Evolutionary conservation across 2,113 vertebrate species (phyloP), one percentile per base, ranked within the genome.

Genomic region (Poecilia latipinna): DNA sequence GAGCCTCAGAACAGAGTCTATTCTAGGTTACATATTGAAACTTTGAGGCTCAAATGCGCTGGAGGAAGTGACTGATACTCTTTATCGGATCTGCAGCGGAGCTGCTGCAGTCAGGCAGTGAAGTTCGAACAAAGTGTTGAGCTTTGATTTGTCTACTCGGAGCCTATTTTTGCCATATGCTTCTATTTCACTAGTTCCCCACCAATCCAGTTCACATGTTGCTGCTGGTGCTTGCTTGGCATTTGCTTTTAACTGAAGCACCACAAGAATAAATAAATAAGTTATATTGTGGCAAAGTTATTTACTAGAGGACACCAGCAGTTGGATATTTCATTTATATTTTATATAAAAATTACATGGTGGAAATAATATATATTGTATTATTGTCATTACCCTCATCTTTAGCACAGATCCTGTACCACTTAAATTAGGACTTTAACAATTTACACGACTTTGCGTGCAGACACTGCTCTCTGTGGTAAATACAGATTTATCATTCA

Each of bases 21-120:
- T 24, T 73, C 69, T 85, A 88, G 54, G 66, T 67, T 26, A 78
- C 82, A 72, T 69, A 73, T 64, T 67, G 29, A 78, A 86, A 62
- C 72, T 63, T 8, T n/a, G 76, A 77, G 86, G 78, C 82, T 28
- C 85, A 88, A 89, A 86, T 75, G 89, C 86, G 82, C 91, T 88
- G 87, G 82, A 90, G 86, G 65, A 51, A 3, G 60, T 35, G 70
- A 71, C 0, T 13, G 54, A 68, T 63, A 64, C 29, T 75, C 65
- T 61, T 63, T 1, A 12, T 13, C 8, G 8, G 57, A 44, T 35
- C 29, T 12, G 63, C 22, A 29, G 26, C 3, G 17, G 26, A 42
- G 65, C 26, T 24, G n/a, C 26, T 44, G 35, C 31, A 8, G 31
- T 60, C 51, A 60, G 68, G 68, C 68, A 70, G 68, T 70, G 68